Conservation (phyloP, 2,888 invertebrate genomes). For the Heliconius aoede region DNA sequence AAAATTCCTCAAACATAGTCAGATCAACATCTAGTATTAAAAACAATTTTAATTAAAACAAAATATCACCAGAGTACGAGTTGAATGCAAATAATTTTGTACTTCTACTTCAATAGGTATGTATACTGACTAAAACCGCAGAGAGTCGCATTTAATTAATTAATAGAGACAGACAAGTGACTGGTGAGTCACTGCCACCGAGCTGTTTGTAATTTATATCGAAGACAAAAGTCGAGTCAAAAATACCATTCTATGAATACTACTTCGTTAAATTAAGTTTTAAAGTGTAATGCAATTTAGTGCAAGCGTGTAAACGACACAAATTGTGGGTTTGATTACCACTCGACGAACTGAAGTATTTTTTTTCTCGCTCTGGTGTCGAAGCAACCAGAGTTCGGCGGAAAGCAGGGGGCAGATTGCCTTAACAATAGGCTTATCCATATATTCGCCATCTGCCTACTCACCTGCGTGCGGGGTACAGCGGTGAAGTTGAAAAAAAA, state of each 20-base stretch:
- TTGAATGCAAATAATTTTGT: constrained; percentile 15
- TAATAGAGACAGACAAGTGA: constrained; percentile 40
- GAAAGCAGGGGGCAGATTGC: too few relatives aligned
- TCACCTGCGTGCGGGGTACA: too few relatives aligned
- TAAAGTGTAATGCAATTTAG: background rate
- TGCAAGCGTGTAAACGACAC: too few relatives aligned
- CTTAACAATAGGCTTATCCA: too few relatives aligned
- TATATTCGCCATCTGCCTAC: too few relatives aligned
- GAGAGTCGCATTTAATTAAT: constrained; percentile 39
- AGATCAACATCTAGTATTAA: background rate
- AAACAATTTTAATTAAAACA: constrained; percentile 13
- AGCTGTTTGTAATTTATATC: constrained; percentile 12
- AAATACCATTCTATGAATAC: background rate
- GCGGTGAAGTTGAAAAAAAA: too few relatives aligned
- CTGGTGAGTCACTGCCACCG: constrained; percentile 15
- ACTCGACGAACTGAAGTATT: too few relatives aligned
- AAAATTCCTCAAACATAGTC: background rate
- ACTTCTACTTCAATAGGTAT: constrained; percentile 21
- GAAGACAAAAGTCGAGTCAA: background rate
- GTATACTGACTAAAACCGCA: constrained; percentile 22
- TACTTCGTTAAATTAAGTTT: background rate
- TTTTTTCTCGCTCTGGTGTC: too few relatives aligned
- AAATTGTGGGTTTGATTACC: too few relatives aligned
- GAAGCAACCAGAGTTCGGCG: too few relatives aligned
- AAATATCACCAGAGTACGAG: constrained; percentile 15